A percentile compares a stretch with the other conserved stretches of the same genome.
phyloP scores from a whole-genome alignment of 2,113 vertebrate genomes.

The Nothoprocta pentlandii region DNA sequence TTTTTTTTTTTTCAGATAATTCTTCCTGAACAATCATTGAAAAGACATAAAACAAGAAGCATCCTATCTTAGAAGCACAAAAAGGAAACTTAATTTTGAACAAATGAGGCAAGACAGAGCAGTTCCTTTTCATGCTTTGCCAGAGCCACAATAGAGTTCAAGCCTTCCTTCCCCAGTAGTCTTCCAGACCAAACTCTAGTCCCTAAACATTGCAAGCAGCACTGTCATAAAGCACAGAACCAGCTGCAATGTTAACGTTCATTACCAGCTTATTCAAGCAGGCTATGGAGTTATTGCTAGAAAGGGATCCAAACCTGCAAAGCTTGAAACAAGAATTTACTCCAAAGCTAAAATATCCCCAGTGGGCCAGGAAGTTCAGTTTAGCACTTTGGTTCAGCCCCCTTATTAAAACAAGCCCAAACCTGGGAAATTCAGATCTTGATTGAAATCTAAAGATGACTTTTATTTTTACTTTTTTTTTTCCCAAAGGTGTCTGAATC shows the following conservation, averaged over 20 bases:
- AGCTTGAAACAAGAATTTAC: not conserved
- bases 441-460: slow-evolving; percentile 34
- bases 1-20: not conserved
- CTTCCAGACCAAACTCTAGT: not conserved
- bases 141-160: not conserved
- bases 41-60: not conserved
- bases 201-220: not conserved
- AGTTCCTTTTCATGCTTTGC: slow-evolving; percentile 2
- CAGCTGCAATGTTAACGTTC: not conserved
- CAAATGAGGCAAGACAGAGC: not conserved
- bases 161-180: not conserved
- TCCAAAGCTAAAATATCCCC: slow-evolving; percentile 11
- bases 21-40: not conserved
- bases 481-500: not conserved
- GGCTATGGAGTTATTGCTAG: not conserved
- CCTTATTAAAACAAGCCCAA: slow-evolving; percentile 37
- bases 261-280: not conserved
- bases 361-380: slow-evolving; percentile 18
- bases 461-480: slow-evolving; percentile 19
- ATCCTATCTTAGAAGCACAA: not conserved
- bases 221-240: not conserved
- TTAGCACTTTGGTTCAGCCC: not conserved
- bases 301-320: not conserved
- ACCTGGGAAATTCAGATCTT: slow-evolving; percentile 40
- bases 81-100: not conserved